A percentile compares a stretch with the other conserved stretches of the same genome.
Evolutionary conservation across 35 echinoderm and acorn worm genomes (phyloP).

Genomic region (Apostichopus japonicus): DNA sequence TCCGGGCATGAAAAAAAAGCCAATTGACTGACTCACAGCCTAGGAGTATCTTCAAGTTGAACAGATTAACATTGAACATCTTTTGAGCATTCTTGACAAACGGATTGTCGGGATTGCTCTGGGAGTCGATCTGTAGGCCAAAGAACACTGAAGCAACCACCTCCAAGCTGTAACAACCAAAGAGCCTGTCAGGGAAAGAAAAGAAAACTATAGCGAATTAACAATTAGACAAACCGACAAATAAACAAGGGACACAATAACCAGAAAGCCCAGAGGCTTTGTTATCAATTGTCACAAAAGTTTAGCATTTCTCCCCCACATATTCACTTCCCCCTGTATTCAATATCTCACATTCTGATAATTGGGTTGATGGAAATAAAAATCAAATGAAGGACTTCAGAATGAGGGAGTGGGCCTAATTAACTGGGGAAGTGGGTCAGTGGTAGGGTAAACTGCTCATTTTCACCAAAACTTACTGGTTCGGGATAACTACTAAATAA

Average conservation of each 20-base stretch:
- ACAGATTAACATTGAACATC: constrained; percentile 16
- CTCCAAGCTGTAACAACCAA: constrained; percentile 63
- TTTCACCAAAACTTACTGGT: too few relatives aligned
- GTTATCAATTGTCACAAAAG: neutral
- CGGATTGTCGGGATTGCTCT: constrained; percentile 60
- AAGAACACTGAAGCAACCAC: constrained; percentile 55
- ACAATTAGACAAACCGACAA: neutral
- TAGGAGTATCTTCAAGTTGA: constrained; percentile 36
- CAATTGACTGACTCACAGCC: constrained; percentile 9
- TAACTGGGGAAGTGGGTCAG: too few relatives aligned
- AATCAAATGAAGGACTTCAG: neutral
- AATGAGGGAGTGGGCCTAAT: too few relatives aligned
- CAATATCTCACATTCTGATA: neutral
- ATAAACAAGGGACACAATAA: neutral
- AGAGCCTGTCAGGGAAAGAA: constrained; percentile 50
- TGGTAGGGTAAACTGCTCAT: too few relatives aligned
- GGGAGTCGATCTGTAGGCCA: constrained; percentile 63
- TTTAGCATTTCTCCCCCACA: neutral
- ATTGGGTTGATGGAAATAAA: neutral
- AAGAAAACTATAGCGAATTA: neutral
- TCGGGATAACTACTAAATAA: too few relatives aligned
- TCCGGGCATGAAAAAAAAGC: constrained; percentile 1
- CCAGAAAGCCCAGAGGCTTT: neutral
- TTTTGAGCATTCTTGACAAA: constrained; percentile 54
- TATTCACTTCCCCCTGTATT: neutral